Evolutionary conservation across 2,113 vertebrate genomes (phyloP), one percentile per base, ranked within the genome.

Genomic region (Zootoca vivipara): DNA sequence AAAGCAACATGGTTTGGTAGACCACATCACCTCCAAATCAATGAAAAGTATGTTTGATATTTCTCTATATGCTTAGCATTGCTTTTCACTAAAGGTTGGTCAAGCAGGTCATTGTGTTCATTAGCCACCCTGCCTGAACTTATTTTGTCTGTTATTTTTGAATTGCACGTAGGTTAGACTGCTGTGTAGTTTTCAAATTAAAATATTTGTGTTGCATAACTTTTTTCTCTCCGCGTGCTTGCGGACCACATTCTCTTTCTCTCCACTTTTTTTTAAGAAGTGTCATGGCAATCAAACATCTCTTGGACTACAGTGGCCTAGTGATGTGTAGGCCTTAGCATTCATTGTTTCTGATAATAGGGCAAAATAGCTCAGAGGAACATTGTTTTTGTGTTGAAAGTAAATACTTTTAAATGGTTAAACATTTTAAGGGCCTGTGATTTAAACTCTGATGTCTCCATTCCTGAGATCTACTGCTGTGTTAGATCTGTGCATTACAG

Each of bases 401-500:
- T 28, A 20, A 80, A 80, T 56, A 33, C 1, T 30, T 64, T 42
- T 62, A 42, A 58, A 40, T 64, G 5, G 10, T 26, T 65, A 15
- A 80, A 24, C 82, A 26, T 35, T 22, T 40, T 87, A 42, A 65
- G 46, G 24, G 2, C 72, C 35, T 42, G 3, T 65, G 33, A 75
- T 82, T 67, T 67, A 74, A 75, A 82, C 52, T 58, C 13, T 7
- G 2, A 20, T 80, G 30, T 75, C 42, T 77, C 72, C 24, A 4
- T 83, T 35, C 40, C 33, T 83, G 81, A 67, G 24, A 38, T 69
- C 62, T 83, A 46, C 16, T 52, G 64, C 87, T 83, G 33, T 52
- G 58, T 78, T 83, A 88, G 58, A 78, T 88, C 40, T 78, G 72
- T 83, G 81, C 56, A 22, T 81, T 64, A 81, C 70, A 81, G 56